phyloP scores from a whole-genome alignment of 1,140 invertebrate genomes.

The Eubasilissa regina region DNA sequence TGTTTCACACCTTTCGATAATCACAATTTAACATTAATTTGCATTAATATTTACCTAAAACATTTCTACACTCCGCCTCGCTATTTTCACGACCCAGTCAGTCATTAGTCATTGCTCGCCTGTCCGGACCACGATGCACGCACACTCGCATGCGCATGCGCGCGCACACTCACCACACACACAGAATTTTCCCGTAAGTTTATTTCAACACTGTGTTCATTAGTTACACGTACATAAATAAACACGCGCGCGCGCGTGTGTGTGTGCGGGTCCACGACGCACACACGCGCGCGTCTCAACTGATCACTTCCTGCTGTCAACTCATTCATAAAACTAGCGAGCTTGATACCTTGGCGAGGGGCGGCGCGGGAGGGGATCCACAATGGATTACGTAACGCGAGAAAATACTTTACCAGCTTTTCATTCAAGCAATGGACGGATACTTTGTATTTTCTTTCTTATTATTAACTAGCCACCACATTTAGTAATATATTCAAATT shows the following conservation, averaged over 20 bases:
- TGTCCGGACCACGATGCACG: background rate
- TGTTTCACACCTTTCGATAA: too few relatives aligned
- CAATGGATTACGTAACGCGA: constrained; percentile 26
- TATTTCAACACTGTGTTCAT: constrained; percentile 33
- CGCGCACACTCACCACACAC: background rate
- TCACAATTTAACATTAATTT: too few relatives aligned
- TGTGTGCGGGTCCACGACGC: constrained; percentile 16
- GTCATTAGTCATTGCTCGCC: too few relatives aligned
- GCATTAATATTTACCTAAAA: too few relatives aligned
- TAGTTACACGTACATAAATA: constrained; percentile 41
- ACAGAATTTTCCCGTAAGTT: background rate
- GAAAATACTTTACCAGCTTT: constrained; percentile 3
- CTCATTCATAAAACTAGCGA: constrained; percentile 58
- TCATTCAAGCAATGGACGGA: too few relatives aligned
- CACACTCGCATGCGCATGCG: too few relatives aligned
- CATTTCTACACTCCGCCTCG: too few relatives aligned
- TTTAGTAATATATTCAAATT: too few relatives aligned
- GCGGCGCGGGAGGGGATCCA: constrained; percentile 20
- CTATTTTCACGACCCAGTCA: too few relatives aligned
- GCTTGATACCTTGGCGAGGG: background rate
- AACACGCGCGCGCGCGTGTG: constrained; percentile 26
- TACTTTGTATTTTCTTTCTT: too few relatives aligned
- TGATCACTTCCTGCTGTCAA: constrained; percentile 60
- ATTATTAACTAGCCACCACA: too few relatives aligned
- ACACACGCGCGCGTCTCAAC: constrained; percentile 48